A percentile compares a stretch with the other conserved stretches of the same genome.
Evolutionary conservation across 2,888 invertebrate genomes (phyloP).

Genomic region (Ariolimax columbianus): DNA sequence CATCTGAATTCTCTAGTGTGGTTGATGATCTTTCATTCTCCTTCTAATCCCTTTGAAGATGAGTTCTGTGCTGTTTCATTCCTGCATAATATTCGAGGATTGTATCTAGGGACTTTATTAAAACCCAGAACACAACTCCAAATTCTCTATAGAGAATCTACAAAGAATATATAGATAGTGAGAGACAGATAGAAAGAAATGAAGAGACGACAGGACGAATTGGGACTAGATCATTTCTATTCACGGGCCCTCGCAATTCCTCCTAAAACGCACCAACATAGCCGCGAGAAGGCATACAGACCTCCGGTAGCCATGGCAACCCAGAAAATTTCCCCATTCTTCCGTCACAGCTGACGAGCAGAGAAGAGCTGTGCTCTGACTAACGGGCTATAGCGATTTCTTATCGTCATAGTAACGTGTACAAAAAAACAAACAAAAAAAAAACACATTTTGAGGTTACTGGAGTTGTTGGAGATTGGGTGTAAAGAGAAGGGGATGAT

Average conservation of each 20-base stretch:
- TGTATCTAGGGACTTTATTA: too few relatives aligned
- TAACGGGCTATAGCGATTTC: neutral
- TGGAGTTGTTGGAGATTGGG: too few relatives aligned
- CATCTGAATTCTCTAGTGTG: too few relatives aligned
- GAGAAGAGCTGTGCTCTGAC: neutral
- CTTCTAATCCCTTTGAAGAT: too few relatives aligned
- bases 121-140: too few relatives aligned
- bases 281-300: constrained; percentile 30
- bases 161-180: too few relatives aligned
- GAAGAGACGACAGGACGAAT: neutral
- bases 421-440: too few relatives aligned
- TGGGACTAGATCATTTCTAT: neutral
- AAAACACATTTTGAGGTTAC: neutral
- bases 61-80: too few relatives aligned
- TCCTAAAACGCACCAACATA: constrained; percentile 36
- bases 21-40: too few relatives aligned
- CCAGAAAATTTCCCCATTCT: constrained; percentile 10
- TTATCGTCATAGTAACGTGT: neutral
- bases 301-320: constrained; percentile 28
- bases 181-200: neutral
- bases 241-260: constrained; percentile 2
- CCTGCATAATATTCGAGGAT: too few relatives aligned
- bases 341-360: constrained; percentile 1
- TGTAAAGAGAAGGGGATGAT: too few relatives aligned
- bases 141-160: too few relatives aligned